Percentiles rank a stretch among this genome's conserved stretches.
phyloP scores from a whole-genome alignment of 2,888 invertebrate genomes.

The Hetaerina titia region DNA sequence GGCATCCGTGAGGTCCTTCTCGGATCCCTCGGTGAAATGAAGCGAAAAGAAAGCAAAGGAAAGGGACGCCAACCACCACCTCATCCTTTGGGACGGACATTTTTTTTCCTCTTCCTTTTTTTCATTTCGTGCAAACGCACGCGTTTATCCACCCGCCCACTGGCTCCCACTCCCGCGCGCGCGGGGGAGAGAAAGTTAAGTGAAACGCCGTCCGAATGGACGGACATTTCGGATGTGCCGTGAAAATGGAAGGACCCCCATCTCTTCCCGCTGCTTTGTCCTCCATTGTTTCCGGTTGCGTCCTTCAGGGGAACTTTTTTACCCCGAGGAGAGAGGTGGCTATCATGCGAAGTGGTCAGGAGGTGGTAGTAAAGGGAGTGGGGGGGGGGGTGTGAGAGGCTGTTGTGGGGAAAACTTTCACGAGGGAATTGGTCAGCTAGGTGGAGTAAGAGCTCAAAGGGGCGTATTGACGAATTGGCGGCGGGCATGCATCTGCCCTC shows the following conservation, averaged over 20 bases:
- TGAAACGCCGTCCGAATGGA: not conserved
- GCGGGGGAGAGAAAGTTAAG: slow-evolving; percentile 13
- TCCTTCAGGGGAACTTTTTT: not conserved
- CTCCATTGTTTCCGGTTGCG: slow-evolving; percentile 30
- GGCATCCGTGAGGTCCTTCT: not conserved
- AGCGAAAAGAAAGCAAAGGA: not conserved
- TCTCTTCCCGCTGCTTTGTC: not conserved
- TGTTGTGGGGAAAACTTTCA: not conserved
- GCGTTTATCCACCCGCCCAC: not conserved
- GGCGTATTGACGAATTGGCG: not conserved
- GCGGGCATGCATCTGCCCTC: not conserved
- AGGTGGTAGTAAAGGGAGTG: no score
- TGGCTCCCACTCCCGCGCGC: not conserved
- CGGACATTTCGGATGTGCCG: slow-evolving; percentile 1
- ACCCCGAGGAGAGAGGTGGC: not conserved
- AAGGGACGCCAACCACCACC: not conserved
- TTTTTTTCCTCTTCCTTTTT: not conserved
- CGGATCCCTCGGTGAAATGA: not conserved
- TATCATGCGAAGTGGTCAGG: not conserved
- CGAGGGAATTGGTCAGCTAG: not conserved
- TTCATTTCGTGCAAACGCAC: not conserved
- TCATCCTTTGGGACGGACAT: not conserved
- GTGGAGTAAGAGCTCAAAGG: not conserved
- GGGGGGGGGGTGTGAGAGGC: not conserved
- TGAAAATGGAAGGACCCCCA: not conserved